Evolutionary conservation across 2,888 invertebrate genomes (phyloP).

Genomic region (Sinohyriopsis cumingii): DNA sequence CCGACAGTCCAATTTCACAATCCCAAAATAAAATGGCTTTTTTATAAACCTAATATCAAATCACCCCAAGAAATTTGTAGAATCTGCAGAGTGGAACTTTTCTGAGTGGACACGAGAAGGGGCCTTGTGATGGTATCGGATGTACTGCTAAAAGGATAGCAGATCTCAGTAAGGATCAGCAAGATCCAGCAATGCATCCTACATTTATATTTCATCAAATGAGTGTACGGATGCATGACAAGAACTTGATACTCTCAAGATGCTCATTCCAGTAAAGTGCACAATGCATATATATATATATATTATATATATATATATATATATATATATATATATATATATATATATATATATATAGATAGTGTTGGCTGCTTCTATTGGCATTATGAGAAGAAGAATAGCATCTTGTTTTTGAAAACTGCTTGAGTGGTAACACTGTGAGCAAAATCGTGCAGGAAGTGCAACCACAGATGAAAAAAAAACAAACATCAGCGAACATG

Average conservation of each 20-base stretch:
- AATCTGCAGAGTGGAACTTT: slow-evolving; percentile 25
- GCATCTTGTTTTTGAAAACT: slow-evolving; percentile 25
- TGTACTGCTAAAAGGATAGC: slow-evolving; percentile 21
- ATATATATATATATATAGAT: slow-evolving; percentile 18
- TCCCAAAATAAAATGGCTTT: slow-evolving; percentile 32
- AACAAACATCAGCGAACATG: background rate
- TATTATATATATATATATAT: slow-evolving; percentile 18
- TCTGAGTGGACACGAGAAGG: slow-evolving; percentile 28
- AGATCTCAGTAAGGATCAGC: too few species aligned
- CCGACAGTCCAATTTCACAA: slow-evolving; percentile 35
- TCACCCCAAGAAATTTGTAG: slow-evolving; percentile 15
- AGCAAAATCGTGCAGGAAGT: background rate
- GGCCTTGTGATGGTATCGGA: slow-evolving; percentile 29
- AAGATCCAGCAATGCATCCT: slow-evolving; percentile 3
- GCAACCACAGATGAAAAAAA: background rate
- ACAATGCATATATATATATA: slow-evolving; percentile 22
- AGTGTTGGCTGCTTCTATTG: background rate
- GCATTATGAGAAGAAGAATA: slow-evolving; percentile 4
- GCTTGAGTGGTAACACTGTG: slow-evolving; percentile 5
- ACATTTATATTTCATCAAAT: slow-evolving; percentile 5
- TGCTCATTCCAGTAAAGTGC: slow-evolving; percentile 7
- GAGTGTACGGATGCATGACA: slow-evolving; percentile 1
- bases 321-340: slow-evolving; percentile 18
- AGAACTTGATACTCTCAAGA: slow-evolving; percentile 5
- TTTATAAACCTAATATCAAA: slow-evolving; percentile 9